phyloP scores from a whole-genome alignment of 2,888 invertebrate species.

The Chaetoderma sp. region DNA sequence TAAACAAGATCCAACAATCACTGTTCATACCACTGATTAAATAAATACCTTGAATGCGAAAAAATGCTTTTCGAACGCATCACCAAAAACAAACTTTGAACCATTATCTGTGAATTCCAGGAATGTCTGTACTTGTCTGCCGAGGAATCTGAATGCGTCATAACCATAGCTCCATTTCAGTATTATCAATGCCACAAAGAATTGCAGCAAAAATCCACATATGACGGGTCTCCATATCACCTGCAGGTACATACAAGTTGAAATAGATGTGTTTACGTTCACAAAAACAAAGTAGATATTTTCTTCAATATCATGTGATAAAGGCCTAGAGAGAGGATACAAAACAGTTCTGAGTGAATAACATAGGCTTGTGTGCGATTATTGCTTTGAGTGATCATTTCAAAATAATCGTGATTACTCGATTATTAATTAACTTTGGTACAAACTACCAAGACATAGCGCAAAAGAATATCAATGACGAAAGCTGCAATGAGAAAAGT shows the following conservation, averaged over 20 bases:
- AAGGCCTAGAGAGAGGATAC: neutral
- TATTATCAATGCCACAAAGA: constrained; percentile 85
- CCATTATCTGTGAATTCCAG: constrained; percentile 84
- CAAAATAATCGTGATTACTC: no score
- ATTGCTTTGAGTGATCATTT: no score
- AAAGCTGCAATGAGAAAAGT: no score
- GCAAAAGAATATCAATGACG: no score
- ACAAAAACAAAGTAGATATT: neutral
- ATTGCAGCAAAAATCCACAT: constrained; percentile 86
- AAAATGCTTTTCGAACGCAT: constrained; percentile 70
- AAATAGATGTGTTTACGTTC: neutral
- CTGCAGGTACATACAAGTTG: constrained; percentile 43
- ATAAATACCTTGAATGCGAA: constrained; percentile 89
- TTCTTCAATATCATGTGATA: no score
- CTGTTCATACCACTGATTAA: neutral
- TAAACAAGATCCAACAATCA: no score
- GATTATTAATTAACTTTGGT: no score
- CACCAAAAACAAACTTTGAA: constrained; percentile 86
- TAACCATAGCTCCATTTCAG: constrained; percentile 87
- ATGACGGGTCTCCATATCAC: constrained; percentile 80
- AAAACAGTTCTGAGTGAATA: no score
- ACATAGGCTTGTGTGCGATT: no score
- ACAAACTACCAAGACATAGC: no score
- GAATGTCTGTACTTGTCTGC: constrained; percentile 80
- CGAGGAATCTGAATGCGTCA: constrained; percentile 78